phyloP scores from a whole-genome alignment of 2,797 vertebrate species.

The Furcifer pardalis region DNA sequence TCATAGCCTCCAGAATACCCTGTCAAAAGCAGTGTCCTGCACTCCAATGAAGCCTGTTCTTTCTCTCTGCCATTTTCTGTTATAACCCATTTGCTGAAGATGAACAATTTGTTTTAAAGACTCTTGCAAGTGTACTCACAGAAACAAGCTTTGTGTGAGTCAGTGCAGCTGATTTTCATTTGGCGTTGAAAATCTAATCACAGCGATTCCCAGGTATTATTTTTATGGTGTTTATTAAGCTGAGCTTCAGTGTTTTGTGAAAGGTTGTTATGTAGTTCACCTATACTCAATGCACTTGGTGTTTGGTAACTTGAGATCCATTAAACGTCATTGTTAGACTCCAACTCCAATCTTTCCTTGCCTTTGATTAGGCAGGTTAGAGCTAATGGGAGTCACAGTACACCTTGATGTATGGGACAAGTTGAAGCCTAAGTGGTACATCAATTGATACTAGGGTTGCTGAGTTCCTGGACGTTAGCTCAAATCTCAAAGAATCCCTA shows the following conservation, averaged over 20 bases:
- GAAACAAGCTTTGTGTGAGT: background rate
- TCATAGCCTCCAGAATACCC: conserved; percentile 12
- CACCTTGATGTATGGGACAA: too few relatives aligned
- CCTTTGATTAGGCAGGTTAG: too few relatives aligned
- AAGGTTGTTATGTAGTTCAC: background rate
- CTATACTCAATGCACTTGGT: too few relatives aligned
- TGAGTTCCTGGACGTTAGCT: too few relatives aligned
- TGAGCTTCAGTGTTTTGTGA: background rate
- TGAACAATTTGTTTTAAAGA: conserved; percentile 7
- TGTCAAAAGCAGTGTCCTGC: conserved; percentile 12
- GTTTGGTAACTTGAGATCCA: too few relatives aligned
- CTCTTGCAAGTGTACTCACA: conserved; percentile 36
- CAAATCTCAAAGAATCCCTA: too few relatives aligned
- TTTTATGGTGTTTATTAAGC: background rate
- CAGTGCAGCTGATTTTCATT: conserved; percentile 2
- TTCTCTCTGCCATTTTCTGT: background rate
- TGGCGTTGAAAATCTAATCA: conserved; percentile 27
- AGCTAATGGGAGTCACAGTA: too few relatives aligned
- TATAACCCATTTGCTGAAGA: conserved; percentile 43
- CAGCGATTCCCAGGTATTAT: background rate
- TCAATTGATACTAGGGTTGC: too few relatives aligned
- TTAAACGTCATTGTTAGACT: too few relatives aligned
- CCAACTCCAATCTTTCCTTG: too few relatives aligned
- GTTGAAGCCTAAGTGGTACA: too few relatives aligned
- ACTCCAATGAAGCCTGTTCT: conserved; percentile 47